Conservation (phyloP, 2,113 vertebrate species). For the Genyomyrus donnyi region DNA sequence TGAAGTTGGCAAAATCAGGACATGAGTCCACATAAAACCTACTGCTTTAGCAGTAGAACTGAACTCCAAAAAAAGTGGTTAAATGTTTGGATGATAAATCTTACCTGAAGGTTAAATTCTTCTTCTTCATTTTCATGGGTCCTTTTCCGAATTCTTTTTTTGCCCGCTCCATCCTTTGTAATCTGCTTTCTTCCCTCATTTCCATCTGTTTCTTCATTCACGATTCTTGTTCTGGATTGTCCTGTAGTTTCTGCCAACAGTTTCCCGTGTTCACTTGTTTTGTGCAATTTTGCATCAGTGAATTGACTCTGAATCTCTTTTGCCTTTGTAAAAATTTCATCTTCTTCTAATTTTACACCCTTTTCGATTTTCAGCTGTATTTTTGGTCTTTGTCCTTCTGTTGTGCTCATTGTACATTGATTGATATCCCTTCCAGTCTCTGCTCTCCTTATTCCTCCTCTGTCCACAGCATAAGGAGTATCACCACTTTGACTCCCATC, state of each 20-base stretch:
- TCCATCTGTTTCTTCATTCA: not conserved
- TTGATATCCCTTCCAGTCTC: not conserved
- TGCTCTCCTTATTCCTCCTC: not conserved
- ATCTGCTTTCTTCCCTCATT: not conserved
- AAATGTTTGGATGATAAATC: not conserved
- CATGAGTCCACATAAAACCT: not conserved
- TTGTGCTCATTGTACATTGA: not conserved
- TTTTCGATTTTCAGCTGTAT: not conserved
- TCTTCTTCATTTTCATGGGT: not conserved
- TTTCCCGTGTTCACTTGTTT: not conserved
- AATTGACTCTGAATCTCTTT: not conserved
- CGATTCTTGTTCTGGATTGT: not conserved
- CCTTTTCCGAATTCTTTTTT: not conserved
- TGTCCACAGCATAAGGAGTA: not conserved
- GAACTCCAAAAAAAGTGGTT: not conserved
- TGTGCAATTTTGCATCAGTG: slow-evolving; percentile 5
- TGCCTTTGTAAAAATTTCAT: slow-evolving; percentile 1
- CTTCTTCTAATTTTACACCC: not conserved
- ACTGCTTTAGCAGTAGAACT: not conserved
- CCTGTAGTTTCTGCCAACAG: not conserved
- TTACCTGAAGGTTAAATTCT: not conserved
- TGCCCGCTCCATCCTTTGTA: not conserved
- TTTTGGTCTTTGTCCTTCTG: not conserved
- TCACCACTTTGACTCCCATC: not conserved
- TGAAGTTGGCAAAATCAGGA: not conserved